Conservation (phyloP, 2,797 vertebrate species). For the Poeciliopsis turneri region DNA sequence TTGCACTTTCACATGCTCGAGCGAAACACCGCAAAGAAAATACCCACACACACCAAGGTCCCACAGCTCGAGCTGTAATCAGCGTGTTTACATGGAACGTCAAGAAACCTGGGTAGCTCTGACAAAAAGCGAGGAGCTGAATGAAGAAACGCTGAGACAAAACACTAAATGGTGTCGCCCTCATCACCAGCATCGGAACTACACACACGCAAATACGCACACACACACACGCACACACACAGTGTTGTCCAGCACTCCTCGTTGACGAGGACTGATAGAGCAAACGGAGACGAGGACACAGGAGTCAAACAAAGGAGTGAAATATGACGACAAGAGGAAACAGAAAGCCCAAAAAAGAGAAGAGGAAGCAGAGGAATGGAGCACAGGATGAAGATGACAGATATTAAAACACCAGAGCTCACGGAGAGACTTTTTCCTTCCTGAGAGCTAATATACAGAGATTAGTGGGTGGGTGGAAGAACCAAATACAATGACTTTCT, state of each 20-base stretch:
- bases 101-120: conserved; percentile 53
- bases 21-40: conserved; percentile 24
- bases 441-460: conserved; percentile 84
- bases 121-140: conserved; percentile 68
- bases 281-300: conserved; percentile 77
- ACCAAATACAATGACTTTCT: conserved; percentile 33
- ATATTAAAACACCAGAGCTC: conserved; percentile 84
- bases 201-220: conserved; percentile 9
- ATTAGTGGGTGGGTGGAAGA: conserved; percentile 74
- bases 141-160: conserved; percentile 58
- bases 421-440: conserved; percentile 75
- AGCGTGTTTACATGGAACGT: conserved; percentile 71
- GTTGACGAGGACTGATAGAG: conserved; percentile 69
- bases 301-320: conserved; percentile 84
- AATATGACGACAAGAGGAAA: conserved; percentile 83
- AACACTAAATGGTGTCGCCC: conserved; percentile 41
- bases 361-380: conserved; percentile 80
- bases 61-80: conserved; percentile 61
- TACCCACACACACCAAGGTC: conserved; percentile 28
- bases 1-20: conserved; percentile 38
- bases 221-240: not conserved
- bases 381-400: conserved; percentile 86
- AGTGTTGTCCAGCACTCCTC: conserved; percentile 30
- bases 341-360: conserved; percentile 77
- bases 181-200: conserved; percentile 51